These are phyloP conservation scores for Diaphora mendica DNA, from an alignment of 2,888 invertebrate species.

Conservation along the genomic window DNA sequence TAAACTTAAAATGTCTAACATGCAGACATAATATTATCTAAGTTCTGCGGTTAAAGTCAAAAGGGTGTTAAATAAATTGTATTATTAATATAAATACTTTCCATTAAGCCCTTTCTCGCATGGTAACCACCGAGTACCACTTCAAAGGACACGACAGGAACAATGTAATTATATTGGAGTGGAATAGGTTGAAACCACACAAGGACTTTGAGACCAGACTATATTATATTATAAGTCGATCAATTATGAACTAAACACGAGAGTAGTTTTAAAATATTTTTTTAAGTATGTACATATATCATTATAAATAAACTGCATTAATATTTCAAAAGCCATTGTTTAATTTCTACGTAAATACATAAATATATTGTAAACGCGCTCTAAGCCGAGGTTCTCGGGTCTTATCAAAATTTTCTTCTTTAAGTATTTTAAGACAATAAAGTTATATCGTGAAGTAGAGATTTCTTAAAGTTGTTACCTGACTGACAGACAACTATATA, in stretches of 20 bases:
- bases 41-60: background rate
- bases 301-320: no score
- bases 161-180: background rate
- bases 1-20: no score
- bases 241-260: background rate
- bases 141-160: background rate
- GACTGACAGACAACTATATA: conserved; percentile 44
- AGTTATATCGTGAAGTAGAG: conserved; percentile 65
- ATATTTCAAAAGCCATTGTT: no score
- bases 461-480: conserved; percentile 52
- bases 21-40: background rate
- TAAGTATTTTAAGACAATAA: conserved; percentile 62
- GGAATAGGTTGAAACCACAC: background rate
- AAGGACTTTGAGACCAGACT: background rate
- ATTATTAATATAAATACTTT: background rate
- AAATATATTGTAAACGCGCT: background rate
- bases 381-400: conserved; percentile 10
- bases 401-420: conserved; percentile 68
- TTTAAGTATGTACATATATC: no score
- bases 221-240: background rate
- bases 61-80: background rate
- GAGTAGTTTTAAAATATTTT: background rate
- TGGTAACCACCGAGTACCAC: background rate
- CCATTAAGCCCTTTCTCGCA: background rate
- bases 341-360: no score